These are phyloP conservation scores for Haliaeetus leucogaster DNA, from an alignment of 2,113 vertebrate genomes.

Conservation along the genomic window DNA sequence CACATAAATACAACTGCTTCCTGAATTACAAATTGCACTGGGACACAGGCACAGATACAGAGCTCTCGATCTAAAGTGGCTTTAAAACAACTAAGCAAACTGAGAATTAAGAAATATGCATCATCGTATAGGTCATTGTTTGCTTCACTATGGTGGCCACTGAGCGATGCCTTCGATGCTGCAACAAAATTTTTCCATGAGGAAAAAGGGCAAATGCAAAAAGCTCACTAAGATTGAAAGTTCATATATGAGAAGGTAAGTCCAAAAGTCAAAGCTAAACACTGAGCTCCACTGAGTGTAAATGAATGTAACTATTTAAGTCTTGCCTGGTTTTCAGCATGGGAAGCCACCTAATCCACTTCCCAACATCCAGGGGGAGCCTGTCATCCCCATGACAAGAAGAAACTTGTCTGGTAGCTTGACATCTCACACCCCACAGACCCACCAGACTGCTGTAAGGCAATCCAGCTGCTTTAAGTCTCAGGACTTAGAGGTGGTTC, in stretches of 20 bases:
- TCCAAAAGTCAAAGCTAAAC: neutral
- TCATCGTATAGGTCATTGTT: fast-evolving
- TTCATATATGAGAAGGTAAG: neutral
- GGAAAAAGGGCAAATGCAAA: neutral
- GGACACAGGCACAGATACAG: neutral
- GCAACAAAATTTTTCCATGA: neutral
- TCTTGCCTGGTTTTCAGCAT: neutral
- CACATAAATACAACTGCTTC: neutral
- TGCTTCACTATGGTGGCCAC: neutral
- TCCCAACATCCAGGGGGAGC: neutral
- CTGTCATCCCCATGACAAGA: neutral
- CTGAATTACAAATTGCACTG: neutral
- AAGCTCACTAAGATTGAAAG: neutral
- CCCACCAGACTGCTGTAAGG: neutral
- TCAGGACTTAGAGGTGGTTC: neutral
- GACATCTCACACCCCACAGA: neutral
- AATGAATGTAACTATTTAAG: neutral
- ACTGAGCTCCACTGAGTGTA: neutral
- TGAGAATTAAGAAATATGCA: neutral
- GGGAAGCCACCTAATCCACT: neutral
- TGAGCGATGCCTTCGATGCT: neutral
- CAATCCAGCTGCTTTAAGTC: neutral
- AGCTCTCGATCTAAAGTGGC: fast-evolving
- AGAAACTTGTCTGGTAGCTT: neutral
- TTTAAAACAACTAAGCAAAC: neutral